Evolutionary conservation across 2,888 invertebrate species (phyloP), one percentile per base, ranked within the genome.

Genomic region (Aphidius colemani): DNA sequence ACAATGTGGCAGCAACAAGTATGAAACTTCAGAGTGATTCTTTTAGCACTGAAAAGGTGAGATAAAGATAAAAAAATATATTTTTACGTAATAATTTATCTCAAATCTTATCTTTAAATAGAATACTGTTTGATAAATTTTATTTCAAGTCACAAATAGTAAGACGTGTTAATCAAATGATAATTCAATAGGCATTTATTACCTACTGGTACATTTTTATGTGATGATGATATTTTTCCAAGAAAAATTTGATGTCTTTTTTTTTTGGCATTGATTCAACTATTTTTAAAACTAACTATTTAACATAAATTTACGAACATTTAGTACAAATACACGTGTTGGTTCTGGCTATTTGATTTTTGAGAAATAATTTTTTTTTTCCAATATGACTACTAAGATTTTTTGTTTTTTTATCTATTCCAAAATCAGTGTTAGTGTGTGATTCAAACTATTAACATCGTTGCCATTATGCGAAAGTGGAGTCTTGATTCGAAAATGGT

Each of bases 1-100:
- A 93, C 80, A 93, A 92, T 81, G 89, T 94, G 84, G 90, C 92
- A 63, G 91, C 93, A 53, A 88, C 92, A 50, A 91, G 91, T 78
- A 91, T 94, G 85, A 91, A 93, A 82, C 86, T 95, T 63, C 92
- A 93, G 71, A 93, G 94, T 58, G 94, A 93, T 75, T 90, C 90
- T 49, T 95, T 93, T 83, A 93, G 92, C 74, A 90, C 93, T 9
- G 94, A 95, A 84, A 92, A 94, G 80, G 84, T 84, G 68, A 72
- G 65, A 64, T 40, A 9, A 18, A 7, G 18, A 18, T 13, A 7
- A 55, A 13, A 55, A 55, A 18, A 18, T n/a, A 55, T 7, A 44
- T 41, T 30, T 30, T 30, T 30, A 30, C 30, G 30, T 30, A 30
- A 30, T 30, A 30, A 2, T 30, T 9, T 40, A 41, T n/a, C 6